A percentile compares a stretch with the other conserved stretches of the same genome.
phyloP scores from a whole-genome alignment of 2,797 vertebrate species.

The Prunella strophiata region DNA sequence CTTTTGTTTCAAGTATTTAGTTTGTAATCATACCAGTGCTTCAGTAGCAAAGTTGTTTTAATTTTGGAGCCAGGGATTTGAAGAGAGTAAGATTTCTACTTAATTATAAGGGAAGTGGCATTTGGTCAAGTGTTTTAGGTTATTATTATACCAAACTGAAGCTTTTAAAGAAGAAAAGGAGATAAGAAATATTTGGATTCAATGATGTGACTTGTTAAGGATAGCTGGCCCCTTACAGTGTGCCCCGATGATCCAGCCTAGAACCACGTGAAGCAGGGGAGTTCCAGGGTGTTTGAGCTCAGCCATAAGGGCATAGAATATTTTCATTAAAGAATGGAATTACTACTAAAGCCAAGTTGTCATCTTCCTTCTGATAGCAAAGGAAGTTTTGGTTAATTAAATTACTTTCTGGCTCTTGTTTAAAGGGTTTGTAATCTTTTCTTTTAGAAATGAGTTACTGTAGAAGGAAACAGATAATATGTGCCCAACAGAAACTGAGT shows the following conservation, averaged over 20 bases:
- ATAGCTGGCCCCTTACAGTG: not conserved
- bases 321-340: not conserved
- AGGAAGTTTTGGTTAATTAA: not conserved
- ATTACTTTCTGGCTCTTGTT: not conserved
- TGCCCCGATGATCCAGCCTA: not conserved
- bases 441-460: not conserved
- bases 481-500: not conserved
- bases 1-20: not conserved
- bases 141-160: not conserved
- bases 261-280: rapidly evolving
- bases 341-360: not conserved
- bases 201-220: not conserved
- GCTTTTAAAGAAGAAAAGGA: not conserved
- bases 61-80: not conserved
- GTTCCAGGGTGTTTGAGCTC: not conserved
- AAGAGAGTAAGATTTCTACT: not conserved
- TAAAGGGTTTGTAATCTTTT: not conserved
- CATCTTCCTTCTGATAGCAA: not conserved
- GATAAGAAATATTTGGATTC: not conserved
- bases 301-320: not conserved
- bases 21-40: not conserved
- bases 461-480: not conserved
- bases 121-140: not conserved
- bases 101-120: not conserved
- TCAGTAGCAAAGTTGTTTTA: not conserved